Evolutionary conservation across 2,113 vertebrate species (phyloP).

Genomic region (Zeus faber): DNA sequence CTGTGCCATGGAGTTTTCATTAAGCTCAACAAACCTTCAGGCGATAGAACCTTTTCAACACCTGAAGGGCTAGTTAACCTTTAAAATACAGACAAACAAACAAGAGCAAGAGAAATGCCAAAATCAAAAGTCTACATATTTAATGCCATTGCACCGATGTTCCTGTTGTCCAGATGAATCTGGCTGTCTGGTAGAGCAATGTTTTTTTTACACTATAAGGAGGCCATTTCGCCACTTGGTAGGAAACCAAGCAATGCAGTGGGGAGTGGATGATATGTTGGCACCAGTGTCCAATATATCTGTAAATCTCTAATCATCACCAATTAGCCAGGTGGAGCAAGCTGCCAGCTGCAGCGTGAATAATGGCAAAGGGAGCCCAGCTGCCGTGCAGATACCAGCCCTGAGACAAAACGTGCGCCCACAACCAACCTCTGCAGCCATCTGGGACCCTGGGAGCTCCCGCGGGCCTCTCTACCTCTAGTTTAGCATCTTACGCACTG

Average conservation of each 20-base stretch:
- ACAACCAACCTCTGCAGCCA: slow-evolving; percentile 4
- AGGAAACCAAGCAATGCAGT: slow-evolving; percentile 1
- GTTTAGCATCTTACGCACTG: not conserved
- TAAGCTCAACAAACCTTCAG: slow-evolving; percentile 3
- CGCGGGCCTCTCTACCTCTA: not conserved
- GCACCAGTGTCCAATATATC: slow-evolving; percentile 18
- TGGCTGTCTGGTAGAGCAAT: slow-evolving; percentile 33
- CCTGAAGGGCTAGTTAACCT: slow-evolving; percentile 12
- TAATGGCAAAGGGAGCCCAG: slow-evolving; percentile 10
- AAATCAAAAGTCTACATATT: not conserved
- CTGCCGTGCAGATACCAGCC: slow-evolving; percentile 4
- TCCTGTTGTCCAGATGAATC: slow-evolving; percentile 33
- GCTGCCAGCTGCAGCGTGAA: slow-evolving; percentile 11
- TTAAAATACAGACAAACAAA: slow-evolving; percentile 1
- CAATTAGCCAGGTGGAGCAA: slow-evolving; percentile 27
- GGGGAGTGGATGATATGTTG: slow-evolving; percentile 19
- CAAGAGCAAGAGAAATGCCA: slow-evolving; percentile 1
- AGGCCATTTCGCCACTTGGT: not conserved
- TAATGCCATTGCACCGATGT: not conserved
- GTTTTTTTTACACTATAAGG: not conserved
- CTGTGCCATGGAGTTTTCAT: slow-evolving; percentile 4
- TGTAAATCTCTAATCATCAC: slow-evolving; percentile 36
- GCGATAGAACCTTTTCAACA: slow-evolving; percentile 30
- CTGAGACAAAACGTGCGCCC: not conserved
- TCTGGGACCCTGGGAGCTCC: slow-evolving; percentile 6